Base-by-base conservation (phyloP, 1,140 invertebrate species). In the Neelides sp. region DNA sequence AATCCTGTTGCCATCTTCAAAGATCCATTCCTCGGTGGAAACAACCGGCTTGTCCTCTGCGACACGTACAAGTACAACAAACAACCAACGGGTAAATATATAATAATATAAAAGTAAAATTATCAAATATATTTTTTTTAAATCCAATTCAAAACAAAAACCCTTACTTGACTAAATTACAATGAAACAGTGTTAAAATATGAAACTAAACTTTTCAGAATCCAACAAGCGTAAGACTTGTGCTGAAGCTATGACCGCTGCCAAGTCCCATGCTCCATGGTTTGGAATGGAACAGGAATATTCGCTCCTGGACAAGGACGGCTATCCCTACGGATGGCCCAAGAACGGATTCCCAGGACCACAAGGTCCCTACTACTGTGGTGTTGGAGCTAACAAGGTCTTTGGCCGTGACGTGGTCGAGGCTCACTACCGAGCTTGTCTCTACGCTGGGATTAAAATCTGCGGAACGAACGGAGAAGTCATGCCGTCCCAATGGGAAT, bases 201-300 rank as follows among this genome's bases (percentile, higher is more conserved):
- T 32, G n/a, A 32, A 32, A n/a, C 7, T 32, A 32, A 32, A 32
- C n/a, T 12, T 50, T 35, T 46, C 56, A 30, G 63, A 64, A 27
- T 73, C 71, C 17, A 78, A 77, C 61, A 65, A 71, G 28, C 64
- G 73, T 23, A 48, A 62, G 22, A 64, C 65, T 3, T 78, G 75
- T 58, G 49, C 61, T 4, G 66, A 69, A 37, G 69, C 67, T 0
- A 68, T 70, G 66, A 57, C 71, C n/a, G 62, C 64, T 37, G 75
- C 69, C 2, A 68, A 67, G 15, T 68, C 70, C 30, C 52, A 65
- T 3, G 56, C 73, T 17, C 78, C 79, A 1, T 81, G 78, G 79
- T 80, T 80, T 64, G 78, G 78, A 23, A 80, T 82, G 62, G 78
- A 81, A 61, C 78, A 80, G 62, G 78, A 80, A 61, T 81, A 80